These are phyloP conservation scores for Trididemnum clinides DNA, from an alignment of 23 tunicate species.

Conservation along the genomic window DNA sequence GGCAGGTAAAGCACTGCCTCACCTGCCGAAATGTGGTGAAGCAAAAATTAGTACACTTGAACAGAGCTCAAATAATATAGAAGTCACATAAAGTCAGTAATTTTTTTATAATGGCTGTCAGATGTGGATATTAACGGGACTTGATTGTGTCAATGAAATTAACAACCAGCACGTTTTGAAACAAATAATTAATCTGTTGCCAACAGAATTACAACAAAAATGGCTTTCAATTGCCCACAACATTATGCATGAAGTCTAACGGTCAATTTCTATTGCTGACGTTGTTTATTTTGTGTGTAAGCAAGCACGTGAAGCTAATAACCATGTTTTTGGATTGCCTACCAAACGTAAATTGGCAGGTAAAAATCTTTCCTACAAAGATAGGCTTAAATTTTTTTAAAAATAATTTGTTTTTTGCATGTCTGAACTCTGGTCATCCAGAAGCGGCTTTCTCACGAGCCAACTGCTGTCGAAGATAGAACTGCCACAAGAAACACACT, in stretches of 20 bases:
- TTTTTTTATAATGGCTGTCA: too few relatives aligned
- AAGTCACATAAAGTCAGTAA: too few relatives aligned
- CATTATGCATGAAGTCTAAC: background rate
- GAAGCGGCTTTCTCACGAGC: background rate
- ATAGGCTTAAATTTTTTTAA: background rate
- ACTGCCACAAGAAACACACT: background rate
- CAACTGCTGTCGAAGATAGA: background rate
- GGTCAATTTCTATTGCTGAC: background rate
- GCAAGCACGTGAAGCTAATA: conserved; percentile 3
- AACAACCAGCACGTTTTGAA: background rate
- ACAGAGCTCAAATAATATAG: too few relatives aligned
- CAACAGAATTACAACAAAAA: background rate
- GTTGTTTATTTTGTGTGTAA: background rate
- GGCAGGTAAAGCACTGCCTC: too few relatives aligned
- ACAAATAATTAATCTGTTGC: background rate
- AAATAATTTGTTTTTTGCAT: background rate
- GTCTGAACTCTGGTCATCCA: background rate
- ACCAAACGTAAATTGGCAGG: background rate
- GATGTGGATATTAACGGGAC: background rate
- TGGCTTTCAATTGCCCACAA: background rate
- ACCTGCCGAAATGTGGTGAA: too few relatives aligned
- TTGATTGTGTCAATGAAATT: background rate
- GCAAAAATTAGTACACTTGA: too few relatives aligned
- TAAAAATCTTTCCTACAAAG: background rate
- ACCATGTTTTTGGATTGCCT: background rate